Evolutionary conservation across 1,140 invertebrate genomes (phyloP).

Genomic region (Agrypnia vestita): DNA sequence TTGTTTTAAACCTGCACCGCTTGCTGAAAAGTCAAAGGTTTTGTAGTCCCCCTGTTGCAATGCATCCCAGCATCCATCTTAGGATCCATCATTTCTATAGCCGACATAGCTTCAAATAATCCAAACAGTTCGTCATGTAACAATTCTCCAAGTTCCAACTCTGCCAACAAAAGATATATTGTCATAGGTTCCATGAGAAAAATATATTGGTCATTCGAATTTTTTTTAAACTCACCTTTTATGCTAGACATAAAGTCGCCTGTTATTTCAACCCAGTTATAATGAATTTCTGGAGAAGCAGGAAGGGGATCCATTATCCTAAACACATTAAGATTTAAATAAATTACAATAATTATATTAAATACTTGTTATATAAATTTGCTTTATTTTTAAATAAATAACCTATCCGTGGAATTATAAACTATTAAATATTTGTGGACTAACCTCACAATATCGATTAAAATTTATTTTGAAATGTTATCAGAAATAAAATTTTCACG

Average conservation of each 20-base stretch:
- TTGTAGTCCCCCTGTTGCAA: slow-evolving; percentile 89
- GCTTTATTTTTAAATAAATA: slow-evolving; percentile 23
- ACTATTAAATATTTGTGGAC: not conserved
- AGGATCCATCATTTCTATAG: slow-evolving; percentile 99
- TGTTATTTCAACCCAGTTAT: slow-evolving; percentile 87
- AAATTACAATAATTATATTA: too few species aligned
- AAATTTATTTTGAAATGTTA: not conserved
- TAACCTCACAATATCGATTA: not conserved
- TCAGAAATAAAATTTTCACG: too few species aligned
- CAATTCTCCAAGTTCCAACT: slow-evolving; percentile 89
- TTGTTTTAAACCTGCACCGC: slow-evolving; percentile 79
- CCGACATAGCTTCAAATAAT: slow-evolving; percentile 98
- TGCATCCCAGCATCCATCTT: slow-evolving; percentile 99
- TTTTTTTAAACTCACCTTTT: slow-evolving; percentile 74
- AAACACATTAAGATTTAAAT: not conserved
- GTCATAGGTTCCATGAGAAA: slow-evolving; percentile 11
- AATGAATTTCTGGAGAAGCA: slow-evolving; percentile 70
- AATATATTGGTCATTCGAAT: slow-evolving; percentile 9
- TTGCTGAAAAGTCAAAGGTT: slow-evolving; percentile 91
- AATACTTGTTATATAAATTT: too few species aligned
- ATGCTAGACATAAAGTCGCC: slow-evolving; percentile 83
- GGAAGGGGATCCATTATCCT: slow-evolving; percentile 68
- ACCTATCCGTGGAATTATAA: not conserved
- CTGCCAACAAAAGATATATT: slow-evolving; percentile 68
- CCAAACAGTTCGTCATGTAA: slow-evolving; percentile 94